These are phyloP conservation scores for Ctenoplectra terminalis DNA, from an alignment of 1,140 invertebrate species.

Conservation along the genomic window DNA sequence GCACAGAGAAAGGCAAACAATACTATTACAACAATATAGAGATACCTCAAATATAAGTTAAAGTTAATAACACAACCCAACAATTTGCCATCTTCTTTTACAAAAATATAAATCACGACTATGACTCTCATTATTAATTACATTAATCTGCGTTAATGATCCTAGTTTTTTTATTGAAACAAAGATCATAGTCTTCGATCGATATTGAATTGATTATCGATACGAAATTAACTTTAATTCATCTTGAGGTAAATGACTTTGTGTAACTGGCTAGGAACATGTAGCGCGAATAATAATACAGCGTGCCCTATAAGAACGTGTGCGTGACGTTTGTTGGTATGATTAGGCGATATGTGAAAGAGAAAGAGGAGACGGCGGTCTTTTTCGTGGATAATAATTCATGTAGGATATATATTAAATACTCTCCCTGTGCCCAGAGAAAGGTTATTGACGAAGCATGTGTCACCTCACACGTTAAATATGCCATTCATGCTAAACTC, in stretches of 20 bases:
- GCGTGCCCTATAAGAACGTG: slow-evolving; percentile 46
- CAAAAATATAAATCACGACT: neutral
- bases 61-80: slow-evolving; percentile 9
- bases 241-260: slow-evolving; percentile 27
- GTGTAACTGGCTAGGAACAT: slow-evolving; percentile 37
- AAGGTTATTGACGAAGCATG: neutral
- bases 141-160: slow-evolving; percentile 13
- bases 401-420: neutral
- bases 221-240: slow-evolving; percentile 33
- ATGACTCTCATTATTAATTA: neutral
- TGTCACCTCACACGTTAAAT: neutral
- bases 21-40: slow-evolving; percentile 6
- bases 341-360: slow-evolving; percentile 33
- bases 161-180: slow-evolving; percentile 22
- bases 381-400: slow-evolving; percentile 20
- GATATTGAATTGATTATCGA: neutral
- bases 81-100: neutral
- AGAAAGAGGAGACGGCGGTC: slow-evolving; percentile 57
- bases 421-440: slow-evolving; percentile 1
- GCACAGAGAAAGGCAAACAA: neutral
- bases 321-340: slow-evolving; percentile 55
- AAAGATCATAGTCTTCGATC: neutral
- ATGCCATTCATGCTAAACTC: slow-evolving; percentile 21
- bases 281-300: slow-evolving; percentile 42
- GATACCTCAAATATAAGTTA: slow-evolving; percentile 27